Evolutionary conservation across 2,888 invertebrate species (phyloP).

Genomic region (Drosophila affinis): DNA sequence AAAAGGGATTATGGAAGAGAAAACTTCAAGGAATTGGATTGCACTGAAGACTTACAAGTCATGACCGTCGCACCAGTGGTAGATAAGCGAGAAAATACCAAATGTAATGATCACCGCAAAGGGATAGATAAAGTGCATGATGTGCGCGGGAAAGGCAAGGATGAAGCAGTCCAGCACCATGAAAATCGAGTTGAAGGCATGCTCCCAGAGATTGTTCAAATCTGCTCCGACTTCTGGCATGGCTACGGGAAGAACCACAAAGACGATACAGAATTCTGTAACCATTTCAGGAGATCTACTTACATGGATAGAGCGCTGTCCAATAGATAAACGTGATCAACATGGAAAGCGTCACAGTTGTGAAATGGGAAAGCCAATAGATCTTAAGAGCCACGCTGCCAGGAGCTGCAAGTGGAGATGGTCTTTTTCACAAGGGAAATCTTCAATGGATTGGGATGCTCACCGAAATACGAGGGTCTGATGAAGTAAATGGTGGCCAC

Average conservation of each 20-base stretch:
- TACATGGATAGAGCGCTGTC: conserved; percentile 83
- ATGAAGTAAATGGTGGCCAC: conserved; percentile 78
- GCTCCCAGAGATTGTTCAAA: conserved; percentile 85
- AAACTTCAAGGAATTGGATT: too few species aligned
- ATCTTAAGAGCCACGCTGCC: conserved; percentile 81
- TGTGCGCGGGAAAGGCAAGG: conserved; percentile 88
- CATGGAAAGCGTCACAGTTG: conserved; percentile 87
- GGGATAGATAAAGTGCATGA: conserved; percentile 87
- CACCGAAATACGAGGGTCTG: conserved; percentile 68
- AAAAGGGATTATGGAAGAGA: not conserved
- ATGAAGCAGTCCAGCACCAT: conserved; percentile 89
- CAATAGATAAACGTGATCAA: conserved; percentile 90
- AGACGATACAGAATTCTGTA: not conserved
- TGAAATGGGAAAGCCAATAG: conserved; percentile 89
- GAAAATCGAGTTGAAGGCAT: conserved; percentile 89
- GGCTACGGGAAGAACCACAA: conserved; percentile 22
- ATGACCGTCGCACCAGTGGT: conserved; percentile 86
- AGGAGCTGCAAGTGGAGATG: conserved; percentile 46
- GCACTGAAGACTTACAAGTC: conserved; percentile 70
- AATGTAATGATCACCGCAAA: conserved; percentile 85
- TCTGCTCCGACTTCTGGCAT: conserved; percentile 54
- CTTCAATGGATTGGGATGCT: conserved; percentile 18
- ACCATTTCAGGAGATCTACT: conserved; percentile 20
- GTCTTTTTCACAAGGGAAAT: not conserved
- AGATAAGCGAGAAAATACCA: conserved; percentile 86